These are phyloP conservation scores for Amyelois transitella DNA, from an alignment of 1,140 invertebrate species.

Conservation along the genomic window DNA sequence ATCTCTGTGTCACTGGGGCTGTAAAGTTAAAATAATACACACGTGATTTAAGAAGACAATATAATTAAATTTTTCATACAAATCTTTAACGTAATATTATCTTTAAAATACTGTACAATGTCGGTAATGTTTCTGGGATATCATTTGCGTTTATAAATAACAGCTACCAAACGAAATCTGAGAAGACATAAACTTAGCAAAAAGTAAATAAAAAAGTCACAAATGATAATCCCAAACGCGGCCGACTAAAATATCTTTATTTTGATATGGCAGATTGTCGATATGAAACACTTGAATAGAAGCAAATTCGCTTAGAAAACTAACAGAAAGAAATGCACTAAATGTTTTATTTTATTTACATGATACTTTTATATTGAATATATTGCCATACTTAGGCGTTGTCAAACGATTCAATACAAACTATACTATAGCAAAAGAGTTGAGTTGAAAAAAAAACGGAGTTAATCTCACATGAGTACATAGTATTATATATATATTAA, in stretches of 20 bases:
- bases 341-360: slow-evolving; percentile 59
- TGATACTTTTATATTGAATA: slow-evolving; percentile 37
- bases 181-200: slow-evolving; percentile 4
- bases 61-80: slow-evolving; percentile 74
- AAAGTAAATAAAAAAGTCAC: slow-evolving; percentile 14
- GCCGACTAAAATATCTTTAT: slow-evolving; percentile 63
- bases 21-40: slow-evolving; percentile 42
- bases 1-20: background rate
- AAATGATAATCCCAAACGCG: slow-evolving; percentile 56
- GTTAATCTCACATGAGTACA: slow-evolving; percentile 71
- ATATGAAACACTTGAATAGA: slow-evolving; percentile 67
- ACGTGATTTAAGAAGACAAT: slow-evolving; percentile 68
- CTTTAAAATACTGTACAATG: slow-evolving; percentile 73
- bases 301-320: slow-evolving; percentile 55
- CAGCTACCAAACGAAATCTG: slow-evolving; percentile 1
- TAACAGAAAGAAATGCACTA: slow-evolving; percentile 69
- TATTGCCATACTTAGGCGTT: slow-evolving; percentile 21
- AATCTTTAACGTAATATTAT: slow-evolving; percentile 73
- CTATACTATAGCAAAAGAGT: slow-evolving; percentile 41
- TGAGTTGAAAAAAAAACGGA: slow-evolving; percentile 33
- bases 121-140: slow-evolving; percentile 49
- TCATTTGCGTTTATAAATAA: slow-evolving; percentile 44
- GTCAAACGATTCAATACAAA: slow-evolving; percentile 31
- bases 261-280: slow-evolving; percentile 74
- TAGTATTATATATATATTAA: slow-evolving; percentile 37